These are phyloP conservation scores for Cephalophus harveyi DNA, from an alignment of 2,113 vertebrate genomes.

Conservation along the genomic window DNA sequence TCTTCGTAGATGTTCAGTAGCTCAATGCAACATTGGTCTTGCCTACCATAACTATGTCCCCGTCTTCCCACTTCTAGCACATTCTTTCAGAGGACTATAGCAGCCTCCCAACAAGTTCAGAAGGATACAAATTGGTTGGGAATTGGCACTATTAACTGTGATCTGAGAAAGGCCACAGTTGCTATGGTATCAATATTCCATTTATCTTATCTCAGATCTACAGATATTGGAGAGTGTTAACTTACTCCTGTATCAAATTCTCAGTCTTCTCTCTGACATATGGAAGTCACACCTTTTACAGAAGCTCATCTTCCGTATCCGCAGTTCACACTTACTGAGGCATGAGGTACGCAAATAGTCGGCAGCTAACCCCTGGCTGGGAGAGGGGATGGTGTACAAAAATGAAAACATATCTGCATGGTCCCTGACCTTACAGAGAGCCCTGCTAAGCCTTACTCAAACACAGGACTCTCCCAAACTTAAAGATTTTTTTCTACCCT, in stretches of 20 bases:
- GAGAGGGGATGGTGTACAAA: background rate
- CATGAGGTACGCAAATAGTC: background rate
- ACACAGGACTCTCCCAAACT: background rate
- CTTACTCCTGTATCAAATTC: background rate
- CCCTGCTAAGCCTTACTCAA: background rate
- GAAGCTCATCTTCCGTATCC: background rate
- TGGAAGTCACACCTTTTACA: background rate
- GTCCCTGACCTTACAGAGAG: background rate
- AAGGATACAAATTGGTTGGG: background rate
- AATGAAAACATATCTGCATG: background rate
- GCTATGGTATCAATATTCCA: background rate
- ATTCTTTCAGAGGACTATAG: background rate
- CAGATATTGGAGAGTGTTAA: background rate
- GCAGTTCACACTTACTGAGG: background rate
- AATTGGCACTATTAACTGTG: background rate
- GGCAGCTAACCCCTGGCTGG: background rate
- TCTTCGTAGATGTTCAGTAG: background rate
- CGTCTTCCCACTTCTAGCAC: background rate
- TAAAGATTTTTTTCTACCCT: background rate
- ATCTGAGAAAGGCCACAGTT: background rate
- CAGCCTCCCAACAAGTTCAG: background rate
- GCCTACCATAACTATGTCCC: background rate
- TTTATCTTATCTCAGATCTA: conserved; percentile 4
- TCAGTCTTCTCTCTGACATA: conserved; percentile 8
- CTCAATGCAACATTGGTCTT: background rate